Base-by-base conservation (phyloP, 1,140 invertebrate species). In the Hypothenemus hampei region DNA sequence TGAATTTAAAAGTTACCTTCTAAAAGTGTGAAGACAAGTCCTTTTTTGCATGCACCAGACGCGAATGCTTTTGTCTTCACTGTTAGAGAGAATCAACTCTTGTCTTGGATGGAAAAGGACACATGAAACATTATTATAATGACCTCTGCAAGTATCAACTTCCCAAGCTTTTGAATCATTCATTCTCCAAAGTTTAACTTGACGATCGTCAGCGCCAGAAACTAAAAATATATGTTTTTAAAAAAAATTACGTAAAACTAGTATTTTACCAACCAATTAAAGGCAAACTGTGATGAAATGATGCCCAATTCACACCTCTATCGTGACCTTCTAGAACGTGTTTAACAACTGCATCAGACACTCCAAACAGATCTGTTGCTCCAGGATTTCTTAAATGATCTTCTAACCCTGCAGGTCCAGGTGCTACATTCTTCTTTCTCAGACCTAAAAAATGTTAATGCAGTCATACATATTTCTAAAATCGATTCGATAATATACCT, bases 31-130 rank as follows among this genome's bases (percentile, higher is more conserved):
- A 8, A 99, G 73, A 67, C 93, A 97, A n/a, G 90, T 92, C 24
- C 96, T 78, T 74, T 99, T 99, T 11, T 89, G 89, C 88, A 98
- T 93, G 72, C 99, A 97, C 97, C 97, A 99, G 1, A 99, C 92
- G 4, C 96, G 77, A 62, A 99, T 97, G 66, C 89, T 95, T 72
- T 94, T 97, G 73, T 99, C 97, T 71, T 99, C 97, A 35, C 93
- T 91, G 73, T 99, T 98, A 21, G 93, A 97, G 5, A 99, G 74
- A 59, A 99, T 97, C 5, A 98, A 75, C 67, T 99, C 97, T 73
- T 98, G 93, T 13, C 93, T 78, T 0, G 97, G 96, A 76, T 99
- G 97, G 73, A 99, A 99, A 5, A 98, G 71, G 1, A 94, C 93
- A 69, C 95, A 98, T 0, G 95, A 98, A 0, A 99, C 96, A 73